Conservation (phyloP, 2,797 vertebrate genomes). For the Hippopotamyrus pictus region DNA sequence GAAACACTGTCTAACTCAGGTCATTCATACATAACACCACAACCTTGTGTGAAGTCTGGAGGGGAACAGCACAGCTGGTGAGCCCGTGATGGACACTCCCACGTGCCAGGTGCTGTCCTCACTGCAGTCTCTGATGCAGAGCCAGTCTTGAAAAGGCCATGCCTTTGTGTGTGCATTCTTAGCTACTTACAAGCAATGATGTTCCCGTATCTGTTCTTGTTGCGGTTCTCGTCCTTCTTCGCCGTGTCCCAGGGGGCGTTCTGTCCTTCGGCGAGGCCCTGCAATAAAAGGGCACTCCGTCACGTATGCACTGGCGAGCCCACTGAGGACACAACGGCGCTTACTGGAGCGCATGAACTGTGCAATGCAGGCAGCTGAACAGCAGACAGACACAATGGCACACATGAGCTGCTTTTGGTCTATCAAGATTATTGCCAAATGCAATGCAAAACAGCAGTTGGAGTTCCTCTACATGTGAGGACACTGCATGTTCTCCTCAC, state of each 20-base stretch:
- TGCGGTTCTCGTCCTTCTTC: constrained; percentile 95
- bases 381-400: neutral
- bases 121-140: neutral
- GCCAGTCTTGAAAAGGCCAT: neutral
- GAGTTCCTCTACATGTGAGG: neutral
- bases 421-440: neutral
- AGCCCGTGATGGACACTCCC: neutral
- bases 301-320: neutral
- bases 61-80: neutral
- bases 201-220: constrained; percentile 97
- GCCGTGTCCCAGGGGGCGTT: constrained; percentile 94
- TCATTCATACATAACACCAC: neutral
- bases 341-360: neutral
- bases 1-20: neutral
- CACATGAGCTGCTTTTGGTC: neutral
- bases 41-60: neutral
- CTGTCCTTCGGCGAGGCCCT: constrained; percentile 91
- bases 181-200: constrained; percentile 91
- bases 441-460: neutral
- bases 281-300: constrained; percentile 38
- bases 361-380: neutral
- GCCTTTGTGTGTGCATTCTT: neutral
- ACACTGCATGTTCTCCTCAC: neutral
- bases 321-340: neutral
- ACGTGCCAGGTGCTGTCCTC: neutral